Percentiles rank a stretch among this genome's conserved stretches.
These are phyloP conservation scores for Gavialis gangeticus DNA, from an alignment of 2,113 vertebrate species.

Conservation along the genomic window DNA sequence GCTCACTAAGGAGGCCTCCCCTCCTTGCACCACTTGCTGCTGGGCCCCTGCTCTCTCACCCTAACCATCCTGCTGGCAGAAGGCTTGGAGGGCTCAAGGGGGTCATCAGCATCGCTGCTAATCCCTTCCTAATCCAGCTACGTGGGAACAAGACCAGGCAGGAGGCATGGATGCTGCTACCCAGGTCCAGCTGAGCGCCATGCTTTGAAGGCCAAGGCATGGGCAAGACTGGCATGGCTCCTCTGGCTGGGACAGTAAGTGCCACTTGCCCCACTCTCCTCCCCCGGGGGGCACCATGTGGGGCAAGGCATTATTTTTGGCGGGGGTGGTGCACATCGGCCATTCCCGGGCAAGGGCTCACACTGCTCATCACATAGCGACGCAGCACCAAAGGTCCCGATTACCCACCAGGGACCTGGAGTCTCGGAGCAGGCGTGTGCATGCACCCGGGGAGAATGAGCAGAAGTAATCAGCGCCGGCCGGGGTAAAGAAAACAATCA, in stretches of 20 bases:
- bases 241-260: background rate
- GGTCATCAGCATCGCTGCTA: background rate
- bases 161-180: background rate
- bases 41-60: background rate
- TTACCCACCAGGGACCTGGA: background rate
- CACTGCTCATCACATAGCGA: background rate
- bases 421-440: background rate
- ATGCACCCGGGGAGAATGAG: background rate
- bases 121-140: background rate
- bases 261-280: too few relatives aligned
- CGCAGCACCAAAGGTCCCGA: background rate
- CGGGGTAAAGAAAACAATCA: background rate
- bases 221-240: background rate
- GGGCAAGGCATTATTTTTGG: background rate
- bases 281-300: too few relatives aligned
- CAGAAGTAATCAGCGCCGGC: background rate
- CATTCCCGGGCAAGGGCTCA: background rate
- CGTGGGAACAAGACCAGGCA: background rate
- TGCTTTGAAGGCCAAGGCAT: background rate
- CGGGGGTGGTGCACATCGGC: background rate
- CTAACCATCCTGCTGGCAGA: background rate
- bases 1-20: background rate
- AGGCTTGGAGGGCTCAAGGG: background rate
- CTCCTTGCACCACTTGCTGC: background rate
- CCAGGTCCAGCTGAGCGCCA: background rate